Base-by-base conservation (phyloP, 1,140 invertebrate species). In the Trichonephila inaurata region DNA sequence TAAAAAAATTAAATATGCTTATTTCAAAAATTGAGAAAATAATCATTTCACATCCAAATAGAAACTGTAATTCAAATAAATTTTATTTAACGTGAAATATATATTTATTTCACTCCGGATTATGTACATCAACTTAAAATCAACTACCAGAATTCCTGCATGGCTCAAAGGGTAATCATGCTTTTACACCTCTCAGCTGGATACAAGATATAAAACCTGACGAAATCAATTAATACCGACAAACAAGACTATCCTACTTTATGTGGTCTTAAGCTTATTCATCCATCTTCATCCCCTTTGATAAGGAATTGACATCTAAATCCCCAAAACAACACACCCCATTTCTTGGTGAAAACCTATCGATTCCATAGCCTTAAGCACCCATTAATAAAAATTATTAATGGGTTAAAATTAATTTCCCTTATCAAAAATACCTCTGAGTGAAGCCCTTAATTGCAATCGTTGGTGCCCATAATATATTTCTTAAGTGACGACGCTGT, bases 141-240 rank as follows among this genome's bases (percentile, higher is more conserved):
- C 7, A 1, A 12, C 5, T 10, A 0, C 51, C 51, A 51, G 51
- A 51, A 51, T 51, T 12, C 10, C 51, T 51, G 51, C 51, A 51
- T 51, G 51, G 0, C 7, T 5, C 51, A 7, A 51, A 51, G 2
- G 33, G 4, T 40, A 40, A 40, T 40, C 33, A 40, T 3, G 33
- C 33, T 40, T 4, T 40, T 51, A 51, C 51, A 51, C 51, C 51
- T 51, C 51, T 51, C 51, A 51, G 10, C 51, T 51, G 51, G 51
- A 51, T 51, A 51, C 10, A 51, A 51, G 51, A 51, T n/a, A 12
- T 14, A 19, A 77, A 77, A 77, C 16, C 69, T 33, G 69, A 77
- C 12, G 69, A 77, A 77, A 77, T 77, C 72, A 77, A 40, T 77
- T 77, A 77, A 77, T 77, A 77, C 28, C 28, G 33, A 19, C 14